Evolutionary conservation across 2,888 invertebrate genomes (phyloP), one percentile per base, ranked within the genome.

Genomic region (Tethea ocularis): DNA sequence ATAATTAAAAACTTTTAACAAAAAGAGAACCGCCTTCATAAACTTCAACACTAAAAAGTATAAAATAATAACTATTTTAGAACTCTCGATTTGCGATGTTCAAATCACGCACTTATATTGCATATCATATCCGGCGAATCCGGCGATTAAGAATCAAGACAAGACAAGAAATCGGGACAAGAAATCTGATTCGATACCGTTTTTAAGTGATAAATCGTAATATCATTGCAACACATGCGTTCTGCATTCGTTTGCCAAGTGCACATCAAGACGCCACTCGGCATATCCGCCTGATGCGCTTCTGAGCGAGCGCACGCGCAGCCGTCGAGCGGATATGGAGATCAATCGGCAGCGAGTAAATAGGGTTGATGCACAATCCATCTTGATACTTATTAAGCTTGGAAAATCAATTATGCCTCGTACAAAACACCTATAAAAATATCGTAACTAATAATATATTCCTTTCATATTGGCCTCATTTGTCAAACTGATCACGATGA

Each of bases 261-360:
- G 46, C 46, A 46, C 46, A 73, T 75, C 75, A 73, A 73, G 71
- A 66, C 63, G 57, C 13, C 57, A 62, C 72, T 62, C 66, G 66
- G 59, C 63, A 63, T 65, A 72, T 73, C 75, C 71, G 72, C 69
- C 68, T 46, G 20, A n/a, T 46, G 61, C 64, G 59, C 59, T 57
- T 58, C 54, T 61, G 61, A 20, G 56, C 46, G 46, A 46, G 61
- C 75, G 71, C 60, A 56, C 52, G 69, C 74, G 64, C 71, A 62
- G 56, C 51, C 46, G 20, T 46, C 3, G 8, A 46, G 61, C 66
- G 64, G 58, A 58, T 61, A 66, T 56, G 46, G 46, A 61, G 61
- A 64, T 63, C 61, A 61, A 62, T 61, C 62, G 61, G 57, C 58
- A 58, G 20, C 46, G 46, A 46, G 20, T 10, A 2, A 10, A 46